Base-by-base conservation (phyloP, 2,113 vertebrate genomes). In the Psettodes erumei region DNA sequence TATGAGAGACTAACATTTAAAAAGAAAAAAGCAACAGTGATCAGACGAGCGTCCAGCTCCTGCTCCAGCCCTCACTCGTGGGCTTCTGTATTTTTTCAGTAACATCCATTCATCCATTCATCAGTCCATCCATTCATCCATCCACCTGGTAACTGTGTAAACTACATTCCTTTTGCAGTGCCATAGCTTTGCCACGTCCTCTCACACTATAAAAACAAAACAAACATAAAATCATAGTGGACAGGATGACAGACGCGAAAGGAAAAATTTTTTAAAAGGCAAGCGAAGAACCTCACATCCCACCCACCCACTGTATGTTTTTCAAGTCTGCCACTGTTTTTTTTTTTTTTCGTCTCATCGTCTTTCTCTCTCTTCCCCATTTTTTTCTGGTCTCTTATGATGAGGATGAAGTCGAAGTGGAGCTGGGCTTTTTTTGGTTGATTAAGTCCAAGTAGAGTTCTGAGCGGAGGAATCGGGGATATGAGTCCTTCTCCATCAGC, bases 401-500 rank as follows among this genome's bases (percentile, higher is more conserved):
- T 27, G 96, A 95, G 0, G 96, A 93, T n/a, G 97, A 94, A 51
- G 94, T 96, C 74, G 94, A 95, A 0, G 95, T 91, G 84, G 95
- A 93, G 88, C 94, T 97, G 88, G 93, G 82, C 86, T 97, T 98
- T 94, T 97, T 98, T 93, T 96, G 97, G 93, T 97, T 96, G 85
- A 96, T 93, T 91, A 99, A 95, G 94, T 98, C 97, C 90, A 96
- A 87, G 91, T 99, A 99, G 67, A 99, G 95, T 91, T 99, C 97
- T 1, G 98, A 99, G 87, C 97, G 97, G 53, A 99, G 95, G 92
- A 99, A 99, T 42, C 98, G 96, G 1, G 98, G 96, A 68, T 99
- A 99, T 0, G 98, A 97, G 95, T 99, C 98, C 86, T 98, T 98
- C 90, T 99, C 98, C 98, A 99, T 99, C 53, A 99, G 95, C 71